Base-by-base conservation (phyloP, 1,140 invertebrate species). In the Planococcus citri region DNA sequence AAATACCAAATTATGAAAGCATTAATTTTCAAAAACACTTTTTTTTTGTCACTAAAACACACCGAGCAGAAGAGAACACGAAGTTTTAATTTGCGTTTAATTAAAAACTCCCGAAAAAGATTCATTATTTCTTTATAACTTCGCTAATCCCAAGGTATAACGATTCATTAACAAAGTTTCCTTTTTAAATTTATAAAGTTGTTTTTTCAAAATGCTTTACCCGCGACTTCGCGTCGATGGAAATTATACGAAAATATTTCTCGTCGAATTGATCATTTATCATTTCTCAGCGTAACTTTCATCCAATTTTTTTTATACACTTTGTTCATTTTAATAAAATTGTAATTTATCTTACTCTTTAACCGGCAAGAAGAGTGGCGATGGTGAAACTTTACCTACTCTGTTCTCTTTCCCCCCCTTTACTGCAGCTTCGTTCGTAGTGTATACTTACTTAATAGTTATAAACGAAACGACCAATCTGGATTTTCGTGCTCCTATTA, bases 61-160 rank as follows among this genome's bases (percentile, higher is more conserved):
- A n/a, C n/a, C 33, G 33, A 6, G 6, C 17, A 14, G 6, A 51
- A 2, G 17, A 20, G 41, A 17, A 51, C 41, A 51, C 41, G 3
- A 51, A 51, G 41, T 51, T 51, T 51, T 51, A 51, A 51, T 51
- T 51, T 51, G 41, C 10, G 41, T 51, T 51, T 51, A 51, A 51
- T 51, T 51, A 51, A 51, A 51, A 51, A 51, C 41, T 51, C 41
- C 29, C 41, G 41, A 51, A 17, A 33, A 51, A 17, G 41, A 51
- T 51, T 51, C 41, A 51, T 51, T 51, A 51, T 51, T 51, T 51
- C 41, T 51, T 51, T 51, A 17, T 51, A 51, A 51, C 41, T 51
- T 51, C 41, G 41, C n/a, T 17, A 51, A 17, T 51, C 41, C n/a
- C 41, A 14, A 17, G 41, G 12, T 51, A 51, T 51, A 51, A 51